These are phyloP conservation scores for Myotis daubentonii DNA, from an alignment of 2,797 vertebrate species.

Conservation along the genomic window DNA sequence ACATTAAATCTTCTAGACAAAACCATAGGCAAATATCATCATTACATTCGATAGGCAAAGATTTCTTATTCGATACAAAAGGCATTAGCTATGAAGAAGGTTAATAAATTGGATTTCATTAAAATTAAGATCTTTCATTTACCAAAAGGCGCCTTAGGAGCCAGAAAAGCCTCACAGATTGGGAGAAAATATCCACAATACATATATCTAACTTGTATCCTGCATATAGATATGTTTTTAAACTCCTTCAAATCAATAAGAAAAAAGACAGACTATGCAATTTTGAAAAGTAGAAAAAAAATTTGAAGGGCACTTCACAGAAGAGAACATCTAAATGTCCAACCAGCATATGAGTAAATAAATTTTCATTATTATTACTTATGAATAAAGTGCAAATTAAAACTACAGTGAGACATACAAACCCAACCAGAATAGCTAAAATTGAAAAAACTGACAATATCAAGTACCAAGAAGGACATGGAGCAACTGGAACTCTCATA, in stretches of 20 bases:
- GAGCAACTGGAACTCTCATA: slow-evolving; percentile 26
- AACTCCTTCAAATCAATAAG: slow-evolving; percentile 14
- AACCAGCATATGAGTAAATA: not conserved
- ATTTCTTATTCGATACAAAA: slow-evolving; percentile 37
- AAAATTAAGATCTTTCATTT: slow-evolving; percentile 34
- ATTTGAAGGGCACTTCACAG: slow-evolving; percentile 23
- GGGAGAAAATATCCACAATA: slow-evolving; percentile 34
- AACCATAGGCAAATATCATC: not conserved
- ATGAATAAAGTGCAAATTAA: slow-evolving; percentile 53
- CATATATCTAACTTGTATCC: not conserved
- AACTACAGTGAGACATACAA: not conserved
- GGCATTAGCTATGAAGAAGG: slow-evolving; percentile 18
- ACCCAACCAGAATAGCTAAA: not conserved
- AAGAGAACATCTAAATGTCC: slow-evolving; percentile 26
- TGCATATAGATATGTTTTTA: slow-evolving; percentile 25
- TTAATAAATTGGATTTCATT: slow-evolving; percentile 10
- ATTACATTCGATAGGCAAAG: slow-evolving; percentile 15
- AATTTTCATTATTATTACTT: slow-evolving; percentile 4
- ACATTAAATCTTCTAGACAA: slow-evolving; percentile 19
- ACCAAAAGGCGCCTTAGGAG: not conserved
- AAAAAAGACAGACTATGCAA: not conserved
- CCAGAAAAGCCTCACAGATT: not conserved
- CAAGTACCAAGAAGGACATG: slow-evolving; percentile 18
- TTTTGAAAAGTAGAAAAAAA: not conserved
- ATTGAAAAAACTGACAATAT: not conserved